Evolutionary conservation across 2,797 vertebrate species (phyloP).

Genomic region (Sebastes goodei): DNA sequence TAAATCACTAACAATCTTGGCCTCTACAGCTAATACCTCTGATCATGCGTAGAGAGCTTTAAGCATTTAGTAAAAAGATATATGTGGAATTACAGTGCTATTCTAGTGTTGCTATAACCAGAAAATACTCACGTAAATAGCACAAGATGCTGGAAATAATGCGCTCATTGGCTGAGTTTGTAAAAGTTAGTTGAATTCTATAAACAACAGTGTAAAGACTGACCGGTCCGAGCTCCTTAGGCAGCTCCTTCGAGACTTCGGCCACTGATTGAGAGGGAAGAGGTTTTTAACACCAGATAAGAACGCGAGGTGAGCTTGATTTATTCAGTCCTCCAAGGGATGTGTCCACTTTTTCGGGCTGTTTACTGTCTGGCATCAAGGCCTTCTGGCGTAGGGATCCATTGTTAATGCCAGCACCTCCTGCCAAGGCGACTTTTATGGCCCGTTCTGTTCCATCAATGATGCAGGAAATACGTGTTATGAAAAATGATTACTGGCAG

Average conservation of each 20-base stretch:
- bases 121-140: neutral
- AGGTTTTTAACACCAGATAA: slow-evolving; percentile 41
- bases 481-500: slow-evolving; percentile 53
- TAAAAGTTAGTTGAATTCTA: slow-evolving; percentile 12
- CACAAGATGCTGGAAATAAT: neutral
- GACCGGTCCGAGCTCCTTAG: neutral
- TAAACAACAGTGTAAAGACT: neutral
- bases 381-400: slow-evolving; percentile 36
- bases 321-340: slow-evolving; percentile 43
- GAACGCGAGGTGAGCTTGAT: slow-evolving; percentile 41
- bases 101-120: neutral
- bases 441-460: slow-evolving; percentile 50
- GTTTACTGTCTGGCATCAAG: slow-evolving; percentile 47
- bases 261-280: slow-evolving; percentile 35
- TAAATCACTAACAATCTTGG: neutral
- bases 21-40: neutral
- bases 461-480: slow-evolving; percentile 56
- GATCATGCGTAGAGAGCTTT: neutral
- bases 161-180: neutral
- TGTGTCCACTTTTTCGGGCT: slow-evolving; percentile 36
- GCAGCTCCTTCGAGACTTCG: neutral
- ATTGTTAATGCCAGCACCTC: slow-evolving; percentile 38
- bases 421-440: slow-evolving; percentile 62
- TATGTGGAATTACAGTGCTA: neutral
- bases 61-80: neutral